A percentile compares a stretch with the other conserved stretches of the same genome.
Conservation (phyloP, 1,140 invertebrate species). For the Trissolcus basalis region DNA sequence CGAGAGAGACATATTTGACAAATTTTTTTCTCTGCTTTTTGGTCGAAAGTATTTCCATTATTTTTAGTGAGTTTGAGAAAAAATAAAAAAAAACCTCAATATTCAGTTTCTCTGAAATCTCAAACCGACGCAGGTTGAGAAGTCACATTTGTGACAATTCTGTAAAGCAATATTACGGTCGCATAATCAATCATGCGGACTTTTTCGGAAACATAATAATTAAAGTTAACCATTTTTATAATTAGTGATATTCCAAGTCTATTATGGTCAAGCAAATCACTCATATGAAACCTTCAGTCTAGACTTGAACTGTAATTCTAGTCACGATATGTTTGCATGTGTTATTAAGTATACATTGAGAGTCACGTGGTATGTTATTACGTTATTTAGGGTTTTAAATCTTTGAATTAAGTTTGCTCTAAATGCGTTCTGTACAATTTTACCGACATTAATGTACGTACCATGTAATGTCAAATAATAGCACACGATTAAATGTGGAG, state of each 20-base stretch:
- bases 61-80: too few species aligned
- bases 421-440: neutral
- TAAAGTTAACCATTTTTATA: neutral
- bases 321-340: conserved; percentile 8
- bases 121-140: too few species aligned
- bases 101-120: too few species aligned
- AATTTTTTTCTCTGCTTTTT: too few species aligned
- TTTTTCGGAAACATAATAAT: too few species aligned
- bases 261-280: neutral
- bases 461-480: conserved; percentile 1
- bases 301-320: neutral
- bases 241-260: neutral
- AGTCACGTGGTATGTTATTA: conserved; percentile 3
- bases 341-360: conserved; percentile 6
- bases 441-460: neutral
- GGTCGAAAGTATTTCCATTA: too few species aligned
- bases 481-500: neutral
- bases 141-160: too few species aligned
- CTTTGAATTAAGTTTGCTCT: conserved; percentile 6
- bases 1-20: too few species aligned
- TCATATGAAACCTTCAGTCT: neutral
- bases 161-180: too few species aligned
- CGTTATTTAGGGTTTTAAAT: conserved; percentile 5
- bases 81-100: too few species aligned
- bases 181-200: too few species aligned